A percentile compares a stretch with the other conserved stretches of the same genome.
phyloP scores from a whole-genome alignment of 2,113 vertebrate species.

The Gambusia holbrooki region DNA sequence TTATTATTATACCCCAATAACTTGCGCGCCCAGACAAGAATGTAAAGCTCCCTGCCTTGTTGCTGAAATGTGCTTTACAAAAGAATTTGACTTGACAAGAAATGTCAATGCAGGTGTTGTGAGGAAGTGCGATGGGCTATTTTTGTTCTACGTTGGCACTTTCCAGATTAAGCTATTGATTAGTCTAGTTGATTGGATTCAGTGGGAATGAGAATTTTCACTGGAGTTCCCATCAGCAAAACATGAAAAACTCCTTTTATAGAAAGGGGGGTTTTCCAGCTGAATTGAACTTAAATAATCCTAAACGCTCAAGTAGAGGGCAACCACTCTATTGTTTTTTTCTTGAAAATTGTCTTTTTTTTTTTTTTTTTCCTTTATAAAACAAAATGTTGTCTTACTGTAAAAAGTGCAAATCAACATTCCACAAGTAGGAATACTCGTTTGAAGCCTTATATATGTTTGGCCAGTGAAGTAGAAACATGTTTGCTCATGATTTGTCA shows the following conservation, averaged over 20 bases:
- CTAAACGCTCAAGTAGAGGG: too few relatives aligned
- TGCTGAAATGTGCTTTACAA: too few relatives aligned
- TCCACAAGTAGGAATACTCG: not conserved
- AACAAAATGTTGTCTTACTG: not conserved
- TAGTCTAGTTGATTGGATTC: not conserved
- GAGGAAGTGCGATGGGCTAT: not conserved
- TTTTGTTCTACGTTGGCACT: not conserved
- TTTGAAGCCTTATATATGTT: conserved; percentile 24
- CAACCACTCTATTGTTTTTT: too few relatives aligned
- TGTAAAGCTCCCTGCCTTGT: too few relatives aligned
- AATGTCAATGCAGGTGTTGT: not conserved
- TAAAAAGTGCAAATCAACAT: not conserved
- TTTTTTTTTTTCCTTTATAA: not conserved
- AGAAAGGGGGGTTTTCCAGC: not conserved
- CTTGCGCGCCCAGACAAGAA: too few relatives aligned
- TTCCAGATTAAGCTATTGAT: conserved; percentile 1
- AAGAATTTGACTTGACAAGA: not conserved
- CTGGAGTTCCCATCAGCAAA: not conserved
- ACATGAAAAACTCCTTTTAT: not conserved
- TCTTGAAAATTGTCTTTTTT: too few relatives aligned
- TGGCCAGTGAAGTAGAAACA: conserved; percentile 30
- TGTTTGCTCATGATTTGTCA: conserved; percentile 38
- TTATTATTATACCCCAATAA: too few relatives aligned
- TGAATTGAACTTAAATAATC: not conserved
- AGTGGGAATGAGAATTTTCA: not conserved